Conservation (phyloP, 1,140 invertebrate species). For the Drosophila bifasciata region DNA sequence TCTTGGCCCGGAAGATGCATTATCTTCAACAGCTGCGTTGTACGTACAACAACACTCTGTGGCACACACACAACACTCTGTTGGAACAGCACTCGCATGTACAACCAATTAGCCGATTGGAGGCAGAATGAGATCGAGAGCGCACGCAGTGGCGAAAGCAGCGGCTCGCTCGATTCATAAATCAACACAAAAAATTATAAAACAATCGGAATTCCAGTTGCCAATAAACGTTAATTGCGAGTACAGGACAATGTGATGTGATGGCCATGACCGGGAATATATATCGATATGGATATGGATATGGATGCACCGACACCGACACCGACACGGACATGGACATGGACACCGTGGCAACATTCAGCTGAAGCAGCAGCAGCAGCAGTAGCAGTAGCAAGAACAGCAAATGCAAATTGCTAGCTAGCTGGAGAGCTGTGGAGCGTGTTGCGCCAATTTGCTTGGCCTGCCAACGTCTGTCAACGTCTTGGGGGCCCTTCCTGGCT, state of each 20-base stretch:
- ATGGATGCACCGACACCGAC: slow-evolving; percentile 4
- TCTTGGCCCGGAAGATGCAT: slow-evolving; percentile 15
- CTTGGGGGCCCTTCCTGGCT: slow-evolving; percentile 42
- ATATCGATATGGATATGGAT: slow-evolving; percentile 13
- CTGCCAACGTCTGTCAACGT: slow-evolving; percentile 75
- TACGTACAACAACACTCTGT: slow-evolving; percentile 27
- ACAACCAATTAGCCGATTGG: slow-evolving; percentile 70
- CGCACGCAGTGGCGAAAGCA: slow-evolving; percentile 32
- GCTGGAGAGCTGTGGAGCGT: slow-evolving; percentile 44
- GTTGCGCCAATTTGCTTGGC: slow-evolving; percentile 75
- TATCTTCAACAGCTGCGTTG: slow-evolving; percentile 34
- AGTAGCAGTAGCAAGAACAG: slow-evolving; percentile 37
- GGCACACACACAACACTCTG: slow-evolving; percentile 14
- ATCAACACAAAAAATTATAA: slow-evolving; percentile 68
- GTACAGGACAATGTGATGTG: slow-evolving; percentile 55
- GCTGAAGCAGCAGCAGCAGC: slow-evolving; percentile 15
- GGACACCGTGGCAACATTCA: slow-evolving; percentile 18
- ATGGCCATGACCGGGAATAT: slow-evolving; percentile 26
- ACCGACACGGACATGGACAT: slow-evolving; percentile 14
- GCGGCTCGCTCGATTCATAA: slow-evolving; percentile 45
- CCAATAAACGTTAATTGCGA: slow-evolving; percentile 49
- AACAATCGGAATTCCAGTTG: slow-evolving; percentile 60
- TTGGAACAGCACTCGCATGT: slow-evolving; percentile 28
- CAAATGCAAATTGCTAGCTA: slow-evolving; percentile 43
- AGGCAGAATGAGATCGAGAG: slow-evolving; percentile 29